Evolutionary conservation across 2,113 vertebrate species (phyloP).

Genomic region (Tursiops truncatus): DNA sequence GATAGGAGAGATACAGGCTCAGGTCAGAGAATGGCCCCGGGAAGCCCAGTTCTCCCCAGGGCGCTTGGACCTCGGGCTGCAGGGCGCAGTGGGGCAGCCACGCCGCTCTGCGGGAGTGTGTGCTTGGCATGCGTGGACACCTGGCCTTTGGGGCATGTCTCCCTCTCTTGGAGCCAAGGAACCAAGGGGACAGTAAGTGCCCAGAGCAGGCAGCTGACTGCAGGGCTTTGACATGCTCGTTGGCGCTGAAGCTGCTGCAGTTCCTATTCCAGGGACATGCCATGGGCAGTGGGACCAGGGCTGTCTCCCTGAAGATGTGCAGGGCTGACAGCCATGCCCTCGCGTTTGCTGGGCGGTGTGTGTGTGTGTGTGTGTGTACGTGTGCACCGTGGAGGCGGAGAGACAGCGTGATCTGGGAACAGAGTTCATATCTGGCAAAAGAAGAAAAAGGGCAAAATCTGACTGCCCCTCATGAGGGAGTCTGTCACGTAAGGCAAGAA

Average conservation of each 20-base stretch:
- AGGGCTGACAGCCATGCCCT: not conserved
- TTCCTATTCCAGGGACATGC: too few relatives aligned
- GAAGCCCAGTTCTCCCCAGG: accelerated
- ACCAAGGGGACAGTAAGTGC: not conserved
- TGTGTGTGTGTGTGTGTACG: accelerated
- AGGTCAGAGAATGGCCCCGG: not conserved
- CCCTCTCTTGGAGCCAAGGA: not conserved
- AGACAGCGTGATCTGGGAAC: not conserved
- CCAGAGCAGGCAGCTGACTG: not conserved
- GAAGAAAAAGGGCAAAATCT: too few relatives aligned
- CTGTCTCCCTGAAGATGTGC: accelerated
- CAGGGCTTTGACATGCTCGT: accelerated
- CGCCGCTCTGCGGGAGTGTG: accelerated
- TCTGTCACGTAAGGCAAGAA: accelerated
- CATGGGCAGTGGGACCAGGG: accelerated
- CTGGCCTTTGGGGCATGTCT: not conserved
- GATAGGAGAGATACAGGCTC: slow-evolving; percentile 47
- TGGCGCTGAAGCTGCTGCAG: not conserved
- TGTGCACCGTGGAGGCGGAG: accelerated
- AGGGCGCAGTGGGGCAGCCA: not conserved
- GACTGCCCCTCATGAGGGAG: accelerated
- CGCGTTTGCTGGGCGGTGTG: not conserved
- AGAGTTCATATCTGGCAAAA: not conserved
- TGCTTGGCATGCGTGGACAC: too few relatives aligned
- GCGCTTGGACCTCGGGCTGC: not conserved